Base-by-base conservation (phyloP, 2,797 vertebrate species). In the Morelia viridis region DNA sequence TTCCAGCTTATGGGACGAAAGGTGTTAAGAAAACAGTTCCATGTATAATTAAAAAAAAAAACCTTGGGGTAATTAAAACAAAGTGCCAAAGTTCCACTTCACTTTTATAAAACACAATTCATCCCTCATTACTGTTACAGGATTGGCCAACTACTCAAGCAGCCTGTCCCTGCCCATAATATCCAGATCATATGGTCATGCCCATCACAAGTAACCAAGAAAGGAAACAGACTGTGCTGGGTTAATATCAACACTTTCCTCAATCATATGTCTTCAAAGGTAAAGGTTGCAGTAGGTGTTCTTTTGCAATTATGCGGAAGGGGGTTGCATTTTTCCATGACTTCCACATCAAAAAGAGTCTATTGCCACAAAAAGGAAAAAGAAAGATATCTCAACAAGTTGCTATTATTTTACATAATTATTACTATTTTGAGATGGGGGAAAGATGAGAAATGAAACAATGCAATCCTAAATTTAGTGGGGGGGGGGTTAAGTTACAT, bases 11-110 rank as follows among this genome's bases (percentile, higher is more conserved):
- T n/a, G 24, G 46, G 7, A 28, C 1, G 35, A 58, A 64, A 88
- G 1, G 60, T 4, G 5, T 10, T 0, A 89, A 91, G 87, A 92
- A 5, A 64, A 95, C 50, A 96, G 85, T 95, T 95, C 92, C 92
- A 92, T 92, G 88, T 91, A 91, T 83, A 92, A 87, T 92, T 86
- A 93, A 80, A 0, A 0, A 88, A n/a, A 41, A 22, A 86, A 93
- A 41, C 3, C 41, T 41, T 41, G 41, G 3, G 41, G 41, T 41
- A 68, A 93, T 10, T 92, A 93, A 94, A 92, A 94, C 2, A 41
- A 41, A 62, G 26, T 0, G 0, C 0, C 0, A 61, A 92, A 85
- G 57, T 0, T 28, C 10, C 57, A 83, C 62, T 89, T 71, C 28
- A 35, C 31, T 53, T 91, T 68, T 80, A 22, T 53, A 80, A 91